phyloP scores from a whole-genome alignment of 35 echinoderm and acorn worm species.

The Stichopus chloronotus region DNA sequence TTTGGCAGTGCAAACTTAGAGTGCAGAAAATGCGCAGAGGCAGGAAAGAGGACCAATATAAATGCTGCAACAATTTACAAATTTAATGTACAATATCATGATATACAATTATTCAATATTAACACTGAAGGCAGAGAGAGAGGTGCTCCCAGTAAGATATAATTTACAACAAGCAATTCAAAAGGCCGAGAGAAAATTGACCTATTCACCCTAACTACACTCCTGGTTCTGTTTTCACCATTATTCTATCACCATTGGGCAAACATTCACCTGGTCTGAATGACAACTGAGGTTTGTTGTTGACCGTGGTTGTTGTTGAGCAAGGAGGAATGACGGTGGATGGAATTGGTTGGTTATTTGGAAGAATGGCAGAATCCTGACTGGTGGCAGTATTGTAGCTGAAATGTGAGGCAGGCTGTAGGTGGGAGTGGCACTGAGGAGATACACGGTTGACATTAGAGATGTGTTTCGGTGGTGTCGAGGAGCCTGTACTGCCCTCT shows the following conservation, averaged over 20 bases:
- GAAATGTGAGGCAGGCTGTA: not conserved
- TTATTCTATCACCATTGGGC: not conserved
- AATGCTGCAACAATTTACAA: too few species aligned
- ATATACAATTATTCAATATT: too few species aligned
- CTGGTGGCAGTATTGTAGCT: not conserved
- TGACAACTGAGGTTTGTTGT: not conserved
- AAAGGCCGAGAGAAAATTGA: too few species aligned
- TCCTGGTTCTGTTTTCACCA: not conserved
- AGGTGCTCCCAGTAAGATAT: too few species aligned
- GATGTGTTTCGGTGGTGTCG: not conserved
- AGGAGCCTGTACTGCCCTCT: not conserved
- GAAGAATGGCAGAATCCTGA: not conserved
- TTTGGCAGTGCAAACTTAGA: too few species aligned
- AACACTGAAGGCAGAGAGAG: too few species aligned
- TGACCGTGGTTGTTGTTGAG: not conserved
- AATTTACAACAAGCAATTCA: too few species aligned
- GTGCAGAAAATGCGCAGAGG: too few species aligned
- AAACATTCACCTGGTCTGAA: not conserved
- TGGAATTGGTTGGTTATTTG: not conserved
- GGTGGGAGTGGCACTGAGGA: not conserved
- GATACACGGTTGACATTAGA: not conserved
- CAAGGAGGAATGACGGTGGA: not conserved
- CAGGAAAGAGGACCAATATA: too few species aligned
- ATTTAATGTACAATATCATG: too few species aligned
- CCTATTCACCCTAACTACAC: not conserved